Evolutionary conservation across 1,140 invertebrate species (phyloP), one percentile per base, ranked within the genome.

Genomic region (Gryon sp.): DNA sequence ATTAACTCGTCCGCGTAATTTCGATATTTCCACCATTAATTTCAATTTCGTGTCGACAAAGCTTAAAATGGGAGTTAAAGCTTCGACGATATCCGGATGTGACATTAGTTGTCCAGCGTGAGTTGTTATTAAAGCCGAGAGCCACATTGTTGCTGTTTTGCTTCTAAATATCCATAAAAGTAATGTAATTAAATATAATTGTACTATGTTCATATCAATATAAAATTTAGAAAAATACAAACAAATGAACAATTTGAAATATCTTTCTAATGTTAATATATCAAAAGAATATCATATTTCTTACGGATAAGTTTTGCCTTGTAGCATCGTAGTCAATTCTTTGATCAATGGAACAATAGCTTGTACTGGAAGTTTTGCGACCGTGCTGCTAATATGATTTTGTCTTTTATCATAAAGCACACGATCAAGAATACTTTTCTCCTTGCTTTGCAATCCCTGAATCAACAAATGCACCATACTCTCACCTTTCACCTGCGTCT

Each of bases 361-460:
- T 68, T 92, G 90, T 2, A 93, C 84, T 0, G 93, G 92, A 53
- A 94, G 78, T 52, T 90, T 91, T 20, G 88, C 86, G 26, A 94
- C 83, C 0, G 93, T 93, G 70, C 91, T 90, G 50, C 86, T 88
- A 43, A 94, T 91, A 18, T 91, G 82, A 12, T 87, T 87, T 78
- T 90, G 89, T 65, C 93, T 90, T 28, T 87, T 89, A 34, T 84
- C 90, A 19, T 83, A 83, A 9, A 94, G 81, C 1, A 93, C 92
- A 8, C 84, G 90, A 11, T 86, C 83, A 2, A 94, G 76, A 59
- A 93, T 90, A 19, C 82, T 88, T 77, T 90, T 90, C 81, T 96
- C 93, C 80, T 94, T 93, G 76, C 94, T 95, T 70, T 94, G 93
- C 26, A 96, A 86, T 0, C 93, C 94, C 88, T 96, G 93, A 43